These are phyloP conservation scores for Ciconia maguari DNA, from an alignment of 2,113 vertebrate species.

Conservation along the genomic window DNA sequence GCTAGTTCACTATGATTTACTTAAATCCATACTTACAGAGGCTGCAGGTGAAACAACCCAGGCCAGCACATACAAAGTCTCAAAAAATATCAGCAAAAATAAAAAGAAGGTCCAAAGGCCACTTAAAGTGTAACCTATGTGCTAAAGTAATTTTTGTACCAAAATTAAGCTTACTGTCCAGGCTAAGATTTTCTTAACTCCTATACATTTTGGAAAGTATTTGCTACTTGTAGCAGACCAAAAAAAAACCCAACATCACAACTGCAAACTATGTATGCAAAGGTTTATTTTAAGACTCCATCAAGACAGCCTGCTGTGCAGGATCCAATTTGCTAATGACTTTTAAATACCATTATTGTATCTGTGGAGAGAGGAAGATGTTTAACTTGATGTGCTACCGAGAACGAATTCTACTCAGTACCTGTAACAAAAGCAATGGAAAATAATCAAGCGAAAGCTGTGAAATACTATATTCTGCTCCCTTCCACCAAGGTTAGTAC, in stretches of 20 bases:
- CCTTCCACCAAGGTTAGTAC: fast-evolving
- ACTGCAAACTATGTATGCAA: background rate
- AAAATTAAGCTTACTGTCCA: background rate
- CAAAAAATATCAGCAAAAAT: background rate
- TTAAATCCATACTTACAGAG: background rate
- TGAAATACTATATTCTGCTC: background rate
- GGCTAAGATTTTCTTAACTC: background rate
- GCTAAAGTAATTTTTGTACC: background rate
- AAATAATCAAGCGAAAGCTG: background rate
- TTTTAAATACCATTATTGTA: background rate
- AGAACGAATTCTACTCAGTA: background rate
- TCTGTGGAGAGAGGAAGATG: background rate
- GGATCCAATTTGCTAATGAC: background rate
- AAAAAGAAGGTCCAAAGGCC: background rate
- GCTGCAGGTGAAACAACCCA: background rate
- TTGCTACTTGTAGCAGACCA: background rate
- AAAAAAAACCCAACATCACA: background rate
- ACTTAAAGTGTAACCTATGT: background rate
- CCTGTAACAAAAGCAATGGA: background rate
- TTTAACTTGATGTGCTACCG: background rate
- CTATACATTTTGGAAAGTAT: background rate
- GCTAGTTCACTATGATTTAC: background rate
- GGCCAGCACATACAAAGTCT: background rate
- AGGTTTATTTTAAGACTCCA: background rate
- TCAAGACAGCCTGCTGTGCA: background rate